Evolutionary conservation across 2,797 vertebrate genomes (phyloP).

Genomic region (Cirrhinus molitorella): DNA sequence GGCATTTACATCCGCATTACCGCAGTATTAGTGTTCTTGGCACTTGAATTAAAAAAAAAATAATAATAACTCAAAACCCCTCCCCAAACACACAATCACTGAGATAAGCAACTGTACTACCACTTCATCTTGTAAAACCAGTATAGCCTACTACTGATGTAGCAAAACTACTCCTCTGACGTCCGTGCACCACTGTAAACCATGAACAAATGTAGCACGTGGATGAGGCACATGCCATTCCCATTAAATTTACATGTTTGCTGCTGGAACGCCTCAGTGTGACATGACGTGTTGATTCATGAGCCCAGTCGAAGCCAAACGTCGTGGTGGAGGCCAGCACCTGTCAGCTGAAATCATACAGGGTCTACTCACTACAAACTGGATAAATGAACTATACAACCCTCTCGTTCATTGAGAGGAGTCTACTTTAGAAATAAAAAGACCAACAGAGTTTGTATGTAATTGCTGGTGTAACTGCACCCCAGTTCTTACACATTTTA

Average conservation of each 20-base stretch:
- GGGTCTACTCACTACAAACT: neutral
- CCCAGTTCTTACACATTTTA: neutral
- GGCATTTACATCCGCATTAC: neutral
- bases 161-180: conserved; percentile 3
- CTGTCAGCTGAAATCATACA: conserved; percentile 69
- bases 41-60: neutral
- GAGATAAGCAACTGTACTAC: conserved; percentile 9
- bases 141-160: neutral
- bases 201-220: neutral
- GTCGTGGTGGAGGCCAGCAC: conserved; percentile 42
- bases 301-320: neutral
- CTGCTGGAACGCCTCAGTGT: neutral
- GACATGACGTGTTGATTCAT: conserved; percentile 8
- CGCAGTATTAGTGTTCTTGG: neutral
- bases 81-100: neutral
- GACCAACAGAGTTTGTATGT: neutral
- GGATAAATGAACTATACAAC: too few relatives aligned
- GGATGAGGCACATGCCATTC: neutral
- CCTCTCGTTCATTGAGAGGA: neutral
- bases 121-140: conserved; percentile 29
- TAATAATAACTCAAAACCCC: neutral
- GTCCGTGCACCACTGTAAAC: conserved; percentile 23
- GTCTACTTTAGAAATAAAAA: conserved; percentile 52
- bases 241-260: conserved; percentile 9
- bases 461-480: neutral